Evolutionary conservation across 1,140 invertebrate genomes (phyloP), one percentile per base, ranked within the genome.

Genomic region (Idris sp.): DNA sequence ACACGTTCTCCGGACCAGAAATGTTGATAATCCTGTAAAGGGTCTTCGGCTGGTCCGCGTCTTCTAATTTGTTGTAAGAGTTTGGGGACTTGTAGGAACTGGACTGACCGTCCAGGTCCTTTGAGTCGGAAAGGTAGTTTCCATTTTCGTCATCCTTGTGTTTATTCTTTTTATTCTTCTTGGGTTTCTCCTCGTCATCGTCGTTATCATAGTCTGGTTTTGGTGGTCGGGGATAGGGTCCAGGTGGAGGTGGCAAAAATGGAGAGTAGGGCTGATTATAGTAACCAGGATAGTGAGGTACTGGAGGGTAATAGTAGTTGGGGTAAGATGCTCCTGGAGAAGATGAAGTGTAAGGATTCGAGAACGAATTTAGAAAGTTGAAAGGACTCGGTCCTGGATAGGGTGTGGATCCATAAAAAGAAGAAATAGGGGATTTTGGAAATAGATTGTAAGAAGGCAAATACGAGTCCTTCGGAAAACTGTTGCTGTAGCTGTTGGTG

Each of bases 21-120:
- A 86, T 58, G 6, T 78, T 83, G 35, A 86, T 76, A 0, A 86
- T 69, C n/a, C 75, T 72, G 33, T 85, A 85, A 3, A 81, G 76
- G 0, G 76, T 75, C 10, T 79, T 84, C 3, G 78, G 81, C 1
- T 80, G 67, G 4, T 54, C 58, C 0, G 14, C 2, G 2, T 26
- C 56, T 3, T 41, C 79, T 35, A 67, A 80, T 15, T 65, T 83
- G 74, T 84, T 86, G 16, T 81, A 80, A 0, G 58, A 14, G 18
- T 22, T 80, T 4, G 74, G 72, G 1, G 54, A 6, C 51, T 82
- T 83, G 41, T 85, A 81, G 0, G 76, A 75, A 44, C 72, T 83
- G 0, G 84, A 77, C 9, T 85, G 83, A 2, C 62, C 59, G 6
- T 86, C 84, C 6, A 85, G 58, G 43, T 87, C 85, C 8, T 79